A percentile compares a stretch with the other conserved stretches of the same genome.
phyloP scores from a whole-genome alignment of 2,113 vertebrate species.

The Catharus bicknelli region DNA sequence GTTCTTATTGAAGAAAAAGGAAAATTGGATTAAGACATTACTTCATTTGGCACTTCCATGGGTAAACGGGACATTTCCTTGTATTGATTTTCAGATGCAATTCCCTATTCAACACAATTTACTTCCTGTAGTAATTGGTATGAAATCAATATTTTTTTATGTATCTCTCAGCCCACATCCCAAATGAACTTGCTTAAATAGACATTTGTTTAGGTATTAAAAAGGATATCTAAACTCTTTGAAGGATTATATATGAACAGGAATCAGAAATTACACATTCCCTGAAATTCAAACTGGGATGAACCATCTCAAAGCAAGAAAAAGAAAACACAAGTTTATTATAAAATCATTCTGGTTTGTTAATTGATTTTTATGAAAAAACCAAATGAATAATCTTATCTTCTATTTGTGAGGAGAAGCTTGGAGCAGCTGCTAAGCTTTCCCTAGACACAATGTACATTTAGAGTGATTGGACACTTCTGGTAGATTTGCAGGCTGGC shows the following conservation, averaged over 20 bases:
- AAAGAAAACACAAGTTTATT: not conserved
- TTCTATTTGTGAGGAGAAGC: conserved; percentile 2
- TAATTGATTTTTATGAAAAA: not conserved
- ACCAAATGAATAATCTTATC: not conserved
- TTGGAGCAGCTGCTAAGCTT: not conserved
- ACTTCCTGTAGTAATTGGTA: conserved; percentile 7
- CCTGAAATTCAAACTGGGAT: not conserved
- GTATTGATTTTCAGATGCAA: conserved; percentile 66
- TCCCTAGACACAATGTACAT: not conserved
- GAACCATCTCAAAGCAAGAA: not conserved
- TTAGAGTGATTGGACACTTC: conserved; percentile 10
- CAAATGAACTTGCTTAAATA: conserved; percentile 24
- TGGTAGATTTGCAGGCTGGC: not conserved
- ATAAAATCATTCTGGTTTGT: not conserved
- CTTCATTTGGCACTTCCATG: conserved; percentile 41
- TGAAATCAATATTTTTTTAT: conserved; percentile 66
- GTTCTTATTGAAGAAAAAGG: conserved; percentile 49
- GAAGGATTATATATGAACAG: not conserved
- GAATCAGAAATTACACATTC: not conserved
- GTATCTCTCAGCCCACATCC: conserved; percentile 16
- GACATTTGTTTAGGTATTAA: not conserved
- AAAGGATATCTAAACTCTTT: not conserved
- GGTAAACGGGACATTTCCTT: conserved; percentile 32
- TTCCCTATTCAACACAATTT: conserved; percentile 12
- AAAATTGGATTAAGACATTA: conserved; percentile 46